A percentile compares a stretch with the other conserved stretches of the same genome.
phyloP scores from a whole-genome alignment of 1,140 invertebrate species.

The Leptoteleia sp. region DNA sequence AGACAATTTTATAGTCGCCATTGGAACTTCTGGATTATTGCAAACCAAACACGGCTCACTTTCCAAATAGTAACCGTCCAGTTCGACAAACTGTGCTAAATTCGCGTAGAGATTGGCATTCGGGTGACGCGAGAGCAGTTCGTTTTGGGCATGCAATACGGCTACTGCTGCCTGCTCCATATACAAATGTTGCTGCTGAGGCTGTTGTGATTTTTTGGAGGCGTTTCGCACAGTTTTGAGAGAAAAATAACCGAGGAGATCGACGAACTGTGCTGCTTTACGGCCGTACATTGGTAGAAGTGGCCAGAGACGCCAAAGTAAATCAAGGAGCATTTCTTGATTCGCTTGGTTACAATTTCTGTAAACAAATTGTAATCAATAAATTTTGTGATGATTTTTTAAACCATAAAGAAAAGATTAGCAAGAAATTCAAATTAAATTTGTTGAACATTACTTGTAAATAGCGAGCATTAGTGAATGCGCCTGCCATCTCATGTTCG shows the following conservation, averaged over 20 bases:
- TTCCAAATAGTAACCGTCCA: too few species aligned
- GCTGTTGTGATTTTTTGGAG: slow-evolving; percentile 80
- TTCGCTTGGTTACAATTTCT: slow-evolving; percentile 90
- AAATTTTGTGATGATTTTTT: too few species aligned
- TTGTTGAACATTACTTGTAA: slow-evolving; percentile 84
- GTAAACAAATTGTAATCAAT: slow-evolving; percentile 59
- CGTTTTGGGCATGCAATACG: slow-evolving; percentile 93
- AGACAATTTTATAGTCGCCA: too few species aligned
- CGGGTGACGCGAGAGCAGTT: slow-evolving; percentile 84
- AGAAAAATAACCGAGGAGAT: slow-evolving; percentile 96
- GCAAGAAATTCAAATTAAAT: too few species aligned
- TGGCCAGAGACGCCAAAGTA: slow-evolving; percentile 96
- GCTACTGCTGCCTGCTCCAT: slow-evolving; percentile 93
- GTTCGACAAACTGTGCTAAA: too few species aligned
- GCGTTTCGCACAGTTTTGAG: slow-evolving; percentile 87
- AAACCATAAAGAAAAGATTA: too few species aligned
- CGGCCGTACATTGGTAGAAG: slow-evolving; percentile 93
- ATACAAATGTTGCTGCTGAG: slow-evolving; percentile 82
- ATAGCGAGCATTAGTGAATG: slow-evolving; percentile 93
- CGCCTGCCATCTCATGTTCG: slow-evolving; percentile 96
- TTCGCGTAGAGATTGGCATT: too few species aligned
- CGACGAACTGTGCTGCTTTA: slow-evolving; percentile 97
- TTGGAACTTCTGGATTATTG: too few species aligned
- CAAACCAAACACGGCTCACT: too few species aligned
- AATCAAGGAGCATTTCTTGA: slow-evolving; percentile 89